Evolutionary conservation across 1,140 invertebrate species (phyloP), one percentile per base, ranked within the genome.

Genomic region (Sarcophaga bullata): DNA sequence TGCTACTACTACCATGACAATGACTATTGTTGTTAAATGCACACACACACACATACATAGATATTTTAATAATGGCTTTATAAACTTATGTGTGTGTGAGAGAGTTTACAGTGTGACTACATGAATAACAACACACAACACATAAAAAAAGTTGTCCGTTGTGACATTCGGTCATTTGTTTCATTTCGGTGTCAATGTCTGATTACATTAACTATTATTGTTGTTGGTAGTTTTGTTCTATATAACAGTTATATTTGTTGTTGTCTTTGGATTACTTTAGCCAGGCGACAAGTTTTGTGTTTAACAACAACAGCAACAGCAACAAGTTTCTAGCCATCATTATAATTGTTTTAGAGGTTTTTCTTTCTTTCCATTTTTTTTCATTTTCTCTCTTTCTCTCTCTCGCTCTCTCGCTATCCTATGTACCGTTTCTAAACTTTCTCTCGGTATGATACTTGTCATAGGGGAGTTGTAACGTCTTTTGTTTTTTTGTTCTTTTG

Each of bases 81-180:
- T 13, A 50, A 50, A n/a, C n/a, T n/a, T n/a, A 4, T 37, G 25
- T 37, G 25, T 37, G 4, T 37, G 25, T 37, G 25, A 37, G 25
- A 37, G 25, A 37, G 25, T 37, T 37, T 37, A 37, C 4, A 68
- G 62, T 68, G 62, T 68, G 62, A 68, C 62, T 19, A 68, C 62
- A 68, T 68, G 17, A 68, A 68, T 68, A 68, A 68, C n/a, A 68
- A n/a, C 62, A 68, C 54, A 68, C 62, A 37, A 37, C 25, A 68
- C 62, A 68, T 58, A 10, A n/a, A 58, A 68, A 68, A 68, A 68
- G 11, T 68, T 68, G 62, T 68, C 62, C 62, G 62, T 68, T 68
- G 62, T 68, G 62, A 68, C 62, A 68, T 68, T 8, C n/a, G n/a
- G 62, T 68, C 62, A 68, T 68, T n/a, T 68, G 62, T 68, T 68